phyloP scores from a whole-genome alignment of 2,888 invertebrate species.

The Tachystola acroxantha region DNA sequence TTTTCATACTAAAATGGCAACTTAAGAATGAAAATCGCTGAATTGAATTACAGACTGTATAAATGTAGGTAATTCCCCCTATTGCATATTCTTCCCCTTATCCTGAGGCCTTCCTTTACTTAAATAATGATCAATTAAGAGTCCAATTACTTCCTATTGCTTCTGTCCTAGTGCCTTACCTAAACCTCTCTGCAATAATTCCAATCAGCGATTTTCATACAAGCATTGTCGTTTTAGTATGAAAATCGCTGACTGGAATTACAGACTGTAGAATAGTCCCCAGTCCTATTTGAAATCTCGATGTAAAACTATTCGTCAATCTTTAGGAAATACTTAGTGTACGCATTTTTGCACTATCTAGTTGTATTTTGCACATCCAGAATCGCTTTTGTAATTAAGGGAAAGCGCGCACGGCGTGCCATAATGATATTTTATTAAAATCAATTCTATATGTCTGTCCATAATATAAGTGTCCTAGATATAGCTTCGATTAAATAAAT shows the following conservation, averaged over 20 bases:
- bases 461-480: constrained; percentile 15
- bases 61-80: too few relatives aligned
- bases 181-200: too few relatives aligned
- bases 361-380: constrained; percentile 27
- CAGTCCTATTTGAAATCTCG: neutral
- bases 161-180: constrained; percentile 11
- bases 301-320: constrained; percentile 1
- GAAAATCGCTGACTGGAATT: too few relatives aligned
- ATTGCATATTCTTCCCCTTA: too few relatives aligned
- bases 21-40: too few relatives aligned
- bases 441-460: constrained; percentile 21
- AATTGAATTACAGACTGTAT: too few relatives aligned
- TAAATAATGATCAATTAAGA: neutral
- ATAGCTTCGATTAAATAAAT: constrained; percentile 43
- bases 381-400: constrained; percentile 41
- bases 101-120: too few relatives aligned
- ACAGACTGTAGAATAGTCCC: too few relatives aligned
- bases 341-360: constrained; percentile 19
- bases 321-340: constrained; percentile 13
- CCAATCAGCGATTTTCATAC: too few relatives aligned
- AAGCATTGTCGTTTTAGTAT: too few relatives aligned
- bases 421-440: constrained; percentile 4
- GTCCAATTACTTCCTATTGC: neutral
- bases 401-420: constrained; percentile 12
- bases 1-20: too few relatives aligned